A percentile compares a stretch with the other conserved stretches of the same genome.
These are phyloP conservation scores for Ophiodon elongatus DNA, from an alignment of 2,113 vertebrate genomes.

Conservation along the genomic window DNA sequence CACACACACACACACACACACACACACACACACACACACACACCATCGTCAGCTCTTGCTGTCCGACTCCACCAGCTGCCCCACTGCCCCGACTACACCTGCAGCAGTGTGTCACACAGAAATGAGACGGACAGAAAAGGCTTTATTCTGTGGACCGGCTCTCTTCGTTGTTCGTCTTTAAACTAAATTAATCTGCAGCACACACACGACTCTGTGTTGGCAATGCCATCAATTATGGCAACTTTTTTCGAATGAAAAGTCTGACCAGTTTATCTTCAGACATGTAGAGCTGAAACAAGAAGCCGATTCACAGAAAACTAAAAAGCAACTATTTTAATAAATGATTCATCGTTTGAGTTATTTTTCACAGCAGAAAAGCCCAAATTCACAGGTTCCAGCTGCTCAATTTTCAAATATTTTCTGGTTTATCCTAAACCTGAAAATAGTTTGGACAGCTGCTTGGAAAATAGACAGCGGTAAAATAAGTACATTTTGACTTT, in stretches of 20 bases:
- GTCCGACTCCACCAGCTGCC: slow-evolving; percentile 60
- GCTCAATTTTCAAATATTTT: background rate
- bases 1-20: background rate
- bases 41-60: slow-evolving; percentile 45
- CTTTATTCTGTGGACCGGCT: slow-evolving; percentile 26
- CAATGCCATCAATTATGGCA: background rate
- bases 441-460: background rate
- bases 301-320: no score
- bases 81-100: slow-evolving; percentile 56
- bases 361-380: background rate
- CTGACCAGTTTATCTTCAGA: background rate
- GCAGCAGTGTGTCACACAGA: slow-evolving; percentile 33
- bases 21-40: slow-evolving; percentile 10
- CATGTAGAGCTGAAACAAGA: background rate
- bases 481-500: no score
- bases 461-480: no score
- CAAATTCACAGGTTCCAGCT: background rate
- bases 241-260: slow-evolving; percentile 9
- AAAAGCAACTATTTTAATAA: background rate
- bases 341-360: background rate
- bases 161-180: background rate
- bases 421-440: background rate
- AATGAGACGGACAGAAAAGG: slow-evolving; percentile 30
- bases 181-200: background rate
- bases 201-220: slow-evolving; percentile 1